Evolutionary conservation across 2,888 invertebrate species (phyloP).

Genomic region (Orthosia cruda): DNA sequence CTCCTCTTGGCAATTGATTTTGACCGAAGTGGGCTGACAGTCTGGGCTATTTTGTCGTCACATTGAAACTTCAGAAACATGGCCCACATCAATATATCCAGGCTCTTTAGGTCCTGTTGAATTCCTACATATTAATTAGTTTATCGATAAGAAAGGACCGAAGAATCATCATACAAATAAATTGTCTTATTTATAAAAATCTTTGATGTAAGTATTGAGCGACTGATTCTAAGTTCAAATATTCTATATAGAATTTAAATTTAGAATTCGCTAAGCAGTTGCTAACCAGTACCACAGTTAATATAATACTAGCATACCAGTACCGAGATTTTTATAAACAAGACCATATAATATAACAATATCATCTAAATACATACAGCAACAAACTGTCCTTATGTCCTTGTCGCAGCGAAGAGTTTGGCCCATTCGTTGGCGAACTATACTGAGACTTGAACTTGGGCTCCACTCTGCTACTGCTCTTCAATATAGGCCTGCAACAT

Average conservation of each 20-base stretch:
- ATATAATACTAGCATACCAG: too few relatives aligned
- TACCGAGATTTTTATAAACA: too few relatives aligned
- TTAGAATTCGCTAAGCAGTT: too few relatives aligned
- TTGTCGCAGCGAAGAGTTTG: slow-evolving; percentile 94
- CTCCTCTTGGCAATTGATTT: not conserved
- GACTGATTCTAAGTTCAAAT: too few relatives aligned
- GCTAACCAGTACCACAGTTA: too few relatives aligned
- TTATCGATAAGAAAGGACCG: too few relatives aligned
- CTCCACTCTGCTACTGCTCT: slow-evolving; percentile 86
- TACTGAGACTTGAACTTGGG: slow-evolving; percentile 92
- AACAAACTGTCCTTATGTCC: slow-evolving; percentile 95
- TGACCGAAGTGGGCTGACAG: not conserved
- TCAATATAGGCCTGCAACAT: slow-evolving; percentile 86
- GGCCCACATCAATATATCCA: too few relatives aligned
- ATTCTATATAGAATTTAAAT: too few relatives aligned
- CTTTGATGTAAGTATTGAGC: too few relatives aligned
- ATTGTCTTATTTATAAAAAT: too few relatives aligned
- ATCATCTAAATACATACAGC: slow-evolving; percentile 92
- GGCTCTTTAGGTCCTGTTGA: slow-evolving; percentile 10
- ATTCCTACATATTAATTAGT: slow-evolving; percentile 9
- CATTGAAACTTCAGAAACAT: not conserved
- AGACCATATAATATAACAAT: not conserved
- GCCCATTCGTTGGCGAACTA: slow-evolving; percentile 92
- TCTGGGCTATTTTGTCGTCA: not conserved
- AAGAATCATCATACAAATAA: too few relatives aligned